Conservation (phyloP, 2,888 invertebrate genomes). For the Achlya flavicornis region DNA sequence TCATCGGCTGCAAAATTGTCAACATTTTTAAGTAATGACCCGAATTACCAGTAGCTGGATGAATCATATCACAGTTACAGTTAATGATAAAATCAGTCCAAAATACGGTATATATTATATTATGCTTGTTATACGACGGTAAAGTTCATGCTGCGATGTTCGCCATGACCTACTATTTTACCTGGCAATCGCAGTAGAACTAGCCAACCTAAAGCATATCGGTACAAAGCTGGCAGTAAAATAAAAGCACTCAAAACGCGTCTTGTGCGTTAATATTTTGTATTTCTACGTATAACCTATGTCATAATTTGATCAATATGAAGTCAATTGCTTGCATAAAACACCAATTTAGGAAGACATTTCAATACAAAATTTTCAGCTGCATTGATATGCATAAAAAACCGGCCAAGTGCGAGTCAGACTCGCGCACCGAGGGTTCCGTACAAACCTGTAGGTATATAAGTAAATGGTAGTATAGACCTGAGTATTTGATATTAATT, state of each 20-base stretch:
- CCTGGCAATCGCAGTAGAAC: slow-evolving; percentile 36
- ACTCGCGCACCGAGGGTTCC: too few species aligned
- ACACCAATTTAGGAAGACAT: too few species aligned
- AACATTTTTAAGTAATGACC: slow-evolving; percentile 1
- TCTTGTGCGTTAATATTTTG: too few species aligned
- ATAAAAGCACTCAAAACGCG: slow-evolving; percentile 3
- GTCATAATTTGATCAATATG: too few species aligned
- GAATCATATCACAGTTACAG: slow-evolving; percentile 3
- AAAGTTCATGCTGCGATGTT: slow-evolving; percentile 36
- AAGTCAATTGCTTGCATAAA: not conserved
- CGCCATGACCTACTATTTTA: slow-evolving; percentile 48
- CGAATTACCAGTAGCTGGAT: not conserved
- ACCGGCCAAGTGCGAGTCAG: too few species aligned
- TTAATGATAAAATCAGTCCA: not conserved
- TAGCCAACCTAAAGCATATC: slow-evolving; percentile 1
- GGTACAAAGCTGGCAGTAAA: slow-evolving; percentile 10
- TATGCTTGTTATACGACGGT: slow-evolving; percentile 18
- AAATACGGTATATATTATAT: slow-evolving; percentile 10
- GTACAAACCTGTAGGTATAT: too few species aligned
- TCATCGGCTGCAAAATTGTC: not conserved
- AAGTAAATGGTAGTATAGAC: too few species aligned
- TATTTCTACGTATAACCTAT: too few species aligned
- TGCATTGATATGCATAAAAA: too few species aligned
- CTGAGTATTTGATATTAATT: too few species aligned
- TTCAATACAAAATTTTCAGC: too few species aligned